Conservation (phyloP, 2,113 vertebrate species). For the Periophthalmodon schlosseri region DNA sequence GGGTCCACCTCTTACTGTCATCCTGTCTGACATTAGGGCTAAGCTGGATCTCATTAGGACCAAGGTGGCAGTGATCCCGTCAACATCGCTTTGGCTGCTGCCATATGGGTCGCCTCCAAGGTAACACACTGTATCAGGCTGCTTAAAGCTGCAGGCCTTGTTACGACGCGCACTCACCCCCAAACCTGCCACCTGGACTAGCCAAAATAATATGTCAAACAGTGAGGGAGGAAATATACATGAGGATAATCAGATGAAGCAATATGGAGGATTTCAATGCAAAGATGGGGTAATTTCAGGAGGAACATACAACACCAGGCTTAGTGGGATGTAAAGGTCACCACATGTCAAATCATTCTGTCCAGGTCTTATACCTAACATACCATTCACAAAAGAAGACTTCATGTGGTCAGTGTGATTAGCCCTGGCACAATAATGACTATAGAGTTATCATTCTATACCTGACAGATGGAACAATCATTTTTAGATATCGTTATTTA, state of each 20-base stretch:
- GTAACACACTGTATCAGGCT: slow-evolving; percentile 67
- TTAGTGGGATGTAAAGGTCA: neutral
- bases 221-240: slow-evolving; percentile 8
- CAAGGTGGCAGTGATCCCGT: slow-evolving; percentile 77
- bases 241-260: slow-evolving; percentile 20
- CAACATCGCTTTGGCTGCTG: slow-evolving; percentile 71
- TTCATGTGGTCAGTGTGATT: too few relatives aligned
- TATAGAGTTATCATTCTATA: too few relatives aligned
- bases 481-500: too few relatives aligned
- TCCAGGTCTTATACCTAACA: too few relatives aligned
- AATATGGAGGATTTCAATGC: slow-evolving; percentile 2
- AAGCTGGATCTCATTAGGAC: slow-evolving; percentile 81
- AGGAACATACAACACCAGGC: neutral
- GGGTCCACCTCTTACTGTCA: slow-evolving; percentile 74
- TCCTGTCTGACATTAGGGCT: slow-evolving; percentile 75
- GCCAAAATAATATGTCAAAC: slow-evolving; percentile 41
- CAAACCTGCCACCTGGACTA: slow-evolving; percentile 22
- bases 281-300: neutral
- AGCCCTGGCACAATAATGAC: too few relatives aligned
- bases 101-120: slow-evolving; percentile 73
- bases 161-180: slow-evolving; percentile 41
- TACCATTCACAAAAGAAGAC: neutral
- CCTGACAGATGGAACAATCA: too few relatives aligned
- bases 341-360: neutral
- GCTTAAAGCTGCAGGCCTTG: slow-evolving; percentile 52